Evolutionary conservation across 2,797 vertebrate species (phyloP).

Genomic region (Malurus leucopterus): DNA sequence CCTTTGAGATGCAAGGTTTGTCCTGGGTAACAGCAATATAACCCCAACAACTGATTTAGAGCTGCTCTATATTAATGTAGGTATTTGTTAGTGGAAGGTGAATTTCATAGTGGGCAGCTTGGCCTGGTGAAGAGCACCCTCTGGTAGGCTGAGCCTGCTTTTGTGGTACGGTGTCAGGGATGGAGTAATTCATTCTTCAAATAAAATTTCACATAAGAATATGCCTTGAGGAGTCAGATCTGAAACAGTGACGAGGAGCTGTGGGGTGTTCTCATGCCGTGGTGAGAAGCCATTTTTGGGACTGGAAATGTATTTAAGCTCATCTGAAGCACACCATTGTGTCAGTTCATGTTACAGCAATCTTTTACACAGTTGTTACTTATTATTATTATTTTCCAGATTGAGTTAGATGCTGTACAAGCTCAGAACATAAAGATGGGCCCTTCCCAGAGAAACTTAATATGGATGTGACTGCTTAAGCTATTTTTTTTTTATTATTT

Average conservation of each 20-base stretch:
- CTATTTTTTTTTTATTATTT: not conserved
- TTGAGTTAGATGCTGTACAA: slow-evolving; percentile 19
- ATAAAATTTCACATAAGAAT: not conserved
- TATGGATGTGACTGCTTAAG: slow-evolving; percentile 35
- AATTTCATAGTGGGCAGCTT: not conserved
- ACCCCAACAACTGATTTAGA: not conserved
- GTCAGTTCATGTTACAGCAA: not conserved
- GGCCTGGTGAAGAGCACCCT: not conserved
- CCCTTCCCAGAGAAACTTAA: slow-evolving; percentile 27
- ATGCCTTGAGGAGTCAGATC: not conserved
- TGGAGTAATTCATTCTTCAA: not conserved
- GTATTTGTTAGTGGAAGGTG: not conserved
- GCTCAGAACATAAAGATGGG: slow-evolving; percentile 10
- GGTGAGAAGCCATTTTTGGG: not conserved
- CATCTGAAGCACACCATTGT: not conserved
- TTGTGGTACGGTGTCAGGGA: not conserved
- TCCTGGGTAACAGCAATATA: not conserved
- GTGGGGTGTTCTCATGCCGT: not conserved
- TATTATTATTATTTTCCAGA: slow-evolving; percentile 30
- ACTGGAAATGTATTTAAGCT: not conserved
- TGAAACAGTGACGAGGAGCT: not conserved
- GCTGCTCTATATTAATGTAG: not conserved
- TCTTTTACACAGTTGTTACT: slow-evolving; percentile 34
- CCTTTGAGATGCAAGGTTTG: not conserved
- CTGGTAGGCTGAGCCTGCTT: not conserved